Evolutionary conservation across 2,797 vertebrate species (phyloP).

Genomic region (Emys orbicularis): DNA sequence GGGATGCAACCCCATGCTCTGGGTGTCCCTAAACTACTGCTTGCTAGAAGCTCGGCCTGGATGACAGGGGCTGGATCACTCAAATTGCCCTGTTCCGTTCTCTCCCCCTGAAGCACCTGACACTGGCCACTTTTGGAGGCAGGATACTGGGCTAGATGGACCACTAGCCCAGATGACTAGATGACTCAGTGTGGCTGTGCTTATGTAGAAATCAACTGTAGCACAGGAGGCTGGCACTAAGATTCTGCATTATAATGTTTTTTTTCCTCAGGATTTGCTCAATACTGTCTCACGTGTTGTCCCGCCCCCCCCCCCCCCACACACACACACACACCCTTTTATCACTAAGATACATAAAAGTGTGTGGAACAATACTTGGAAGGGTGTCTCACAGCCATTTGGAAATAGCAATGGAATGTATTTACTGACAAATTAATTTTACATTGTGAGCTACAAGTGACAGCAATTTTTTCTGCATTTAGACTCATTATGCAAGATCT

Average conservation of each 20-base stretch:
- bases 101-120: not conserved
- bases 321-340: not conserved
- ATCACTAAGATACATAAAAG: not conserved
- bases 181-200: not conserved
- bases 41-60: not conserved
- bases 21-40: not conserved
- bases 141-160: not conserved
- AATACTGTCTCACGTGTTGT: not conserved
- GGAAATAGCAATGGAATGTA: not conserved
- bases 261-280: not conserved
- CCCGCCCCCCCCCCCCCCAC: not conserved
- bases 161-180: too few species aligned
- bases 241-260: not conserved
- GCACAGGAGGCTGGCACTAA: not conserved
- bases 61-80: not conserved
- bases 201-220: not conserved
- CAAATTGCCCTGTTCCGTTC: not conserved
- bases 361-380: not conserved
- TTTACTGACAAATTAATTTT: slow-evolving; percentile 7
- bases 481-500: not conserved
- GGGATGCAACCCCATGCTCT: too few species aligned
- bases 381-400: not conserved
- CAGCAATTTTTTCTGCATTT: not conserved
- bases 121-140: not conserved
- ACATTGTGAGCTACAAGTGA: not conserved